Evolutionary conservation across 2,888 invertebrate genomes (phyloP).

Genomic region (Drosophila tripunctata): DNA sequence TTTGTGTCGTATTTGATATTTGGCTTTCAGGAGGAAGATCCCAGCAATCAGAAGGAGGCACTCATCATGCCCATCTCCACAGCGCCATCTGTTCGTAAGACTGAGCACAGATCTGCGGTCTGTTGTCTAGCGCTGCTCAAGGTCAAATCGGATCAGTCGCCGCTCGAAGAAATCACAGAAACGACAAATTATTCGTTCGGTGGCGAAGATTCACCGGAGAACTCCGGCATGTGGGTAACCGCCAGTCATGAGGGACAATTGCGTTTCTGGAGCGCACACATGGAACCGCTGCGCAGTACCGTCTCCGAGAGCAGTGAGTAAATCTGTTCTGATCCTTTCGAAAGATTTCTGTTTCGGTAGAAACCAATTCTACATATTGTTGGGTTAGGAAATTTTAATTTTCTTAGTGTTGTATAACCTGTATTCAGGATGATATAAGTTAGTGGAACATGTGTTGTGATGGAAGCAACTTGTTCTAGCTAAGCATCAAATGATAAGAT

Average conservation of each 20-base stretch:
- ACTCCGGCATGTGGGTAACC: constrained; percentile 89
- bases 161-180: constrained; percentile 50
- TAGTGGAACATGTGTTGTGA: too few species aligned
- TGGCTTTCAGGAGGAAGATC: constrained; percentile 89
- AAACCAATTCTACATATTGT: too few species aligned
- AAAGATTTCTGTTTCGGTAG: too few species aligned
- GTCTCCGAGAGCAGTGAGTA: constrained; percentile 87
- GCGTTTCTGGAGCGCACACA: constrained; percentile 91
- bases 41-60: constrained; percentile 86
- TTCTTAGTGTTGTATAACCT: too few species aligned
- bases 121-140: constrained; percentile 85
- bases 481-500: too few species aligned
- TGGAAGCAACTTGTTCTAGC: too few species aligned
- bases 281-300: constrained; percentile 87
- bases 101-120: constrained; percentile 89
- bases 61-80: constrained; percentile 88
- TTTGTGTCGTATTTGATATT: constrained; percentile 90
- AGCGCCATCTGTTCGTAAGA: constrained; percentile 86
- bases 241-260: constrained; percentile 91
- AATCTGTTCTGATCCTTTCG: too few species aligned
- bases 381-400: too few species aligned
- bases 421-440: too few species aligned
- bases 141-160: constrained; percentile 61
- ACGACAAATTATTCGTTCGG: constrained; percentile 52
- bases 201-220: constrained; percentile 79